A percentile compares a stretch with the other conserved stretches of the same genome.
Evolutionary conservation across 2,888 invertebrate genomes (phyloP).

Genomic region (Phorcus lineatus): DNA sequence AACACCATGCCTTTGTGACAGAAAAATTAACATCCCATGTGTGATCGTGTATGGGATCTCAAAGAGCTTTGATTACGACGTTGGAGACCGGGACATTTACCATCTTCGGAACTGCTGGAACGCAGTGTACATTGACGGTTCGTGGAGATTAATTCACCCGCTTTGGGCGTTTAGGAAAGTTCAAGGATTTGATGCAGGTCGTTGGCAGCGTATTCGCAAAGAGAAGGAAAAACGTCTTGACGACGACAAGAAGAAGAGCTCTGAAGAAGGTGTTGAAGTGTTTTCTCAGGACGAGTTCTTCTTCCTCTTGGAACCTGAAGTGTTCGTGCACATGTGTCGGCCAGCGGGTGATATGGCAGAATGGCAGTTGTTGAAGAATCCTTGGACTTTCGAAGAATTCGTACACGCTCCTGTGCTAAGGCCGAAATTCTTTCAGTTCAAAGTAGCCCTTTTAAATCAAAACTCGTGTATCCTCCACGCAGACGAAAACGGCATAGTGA

Average conservation of each 20-base stretch:
- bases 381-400: conserved; percentile 41
- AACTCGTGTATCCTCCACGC: conserved; percentile 41
- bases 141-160: conserved; percentile 52
- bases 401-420: conserved; percentile 36
- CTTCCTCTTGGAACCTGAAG: conserved; percentile 45
- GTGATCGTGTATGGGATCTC: conserved; percentile 47
- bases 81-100: conserved; percentile 41
- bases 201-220: conserved; percentile 39
- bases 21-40: conserved; percentile 44
- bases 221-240: neutral
- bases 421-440: conserved; percentile 39
- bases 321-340: conserved; percentile 44
- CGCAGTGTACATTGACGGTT: conserved; percentile 44
- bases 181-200: conserved; percentile 32
- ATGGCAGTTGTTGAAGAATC: conserved; percentile 44
- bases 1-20: conserved; percentile 32
- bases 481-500: conserved; percentile 36
- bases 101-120: conserved; percentile 50
- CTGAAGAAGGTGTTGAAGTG: conserved; percentile 31
- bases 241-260: neutral
- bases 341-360: conserved; percentile 39
- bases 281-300: conserved; percentile 41
- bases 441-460: conserved; percentile 35
- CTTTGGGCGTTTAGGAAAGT: conserved; percentile 49
- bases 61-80: conserved; percentile 50